These are phyloP conservation scores for Acestrorhynchus altus DNA, from an alignment of 2,797 vertebrate genomes.

Conservation along the genomic window DNA sequence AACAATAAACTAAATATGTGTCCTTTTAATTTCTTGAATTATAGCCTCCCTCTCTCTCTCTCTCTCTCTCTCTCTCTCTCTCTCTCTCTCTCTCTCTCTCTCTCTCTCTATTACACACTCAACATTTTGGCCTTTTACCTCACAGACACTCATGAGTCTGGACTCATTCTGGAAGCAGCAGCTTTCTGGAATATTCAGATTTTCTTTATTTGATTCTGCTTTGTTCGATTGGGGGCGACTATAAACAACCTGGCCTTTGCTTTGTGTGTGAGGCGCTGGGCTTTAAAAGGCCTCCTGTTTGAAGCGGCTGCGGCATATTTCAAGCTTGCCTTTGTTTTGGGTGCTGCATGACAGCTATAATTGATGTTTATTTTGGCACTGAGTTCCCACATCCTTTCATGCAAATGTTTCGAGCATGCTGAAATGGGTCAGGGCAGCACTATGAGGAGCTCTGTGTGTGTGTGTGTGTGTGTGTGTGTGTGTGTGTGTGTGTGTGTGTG, in stretches of 20 bases:
- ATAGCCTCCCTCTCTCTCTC: too few relatives aligned
- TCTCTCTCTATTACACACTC: background rate
- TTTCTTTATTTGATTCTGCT: background rate
- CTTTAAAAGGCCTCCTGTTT: conserved; percentile 81
- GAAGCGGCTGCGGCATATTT: conserved; percentile 83
- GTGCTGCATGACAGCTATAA: conserved; percentile 86
- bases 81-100: conserved; percentile 61
- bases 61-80: background rate
- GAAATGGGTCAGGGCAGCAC: conserved; percentile 81
- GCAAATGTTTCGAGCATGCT: conserved; percentile 80
- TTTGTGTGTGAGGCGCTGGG: conserved; percentile 81
- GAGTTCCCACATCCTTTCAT: conserved; percentile 81
- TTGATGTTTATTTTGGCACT: conserved; percentile 87
- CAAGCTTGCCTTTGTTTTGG: conserved; percentile 87
- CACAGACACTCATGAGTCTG: background rate
- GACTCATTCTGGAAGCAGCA: background rate
- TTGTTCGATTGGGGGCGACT: conserved; percentile 28
- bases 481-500: conserved; percentile 10
- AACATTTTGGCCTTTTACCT: background rate
- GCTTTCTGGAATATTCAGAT: background rate
- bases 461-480: conserved; percentile 35
- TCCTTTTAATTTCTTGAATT: too few relatives aligned
- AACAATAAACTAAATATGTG: too few relatives aligned
- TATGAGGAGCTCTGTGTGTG: conserved; percentile 69
- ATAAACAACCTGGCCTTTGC: conserved; percentile 59